Percentiles rank a stretch among this genome's conserved stretches.
These are phyloP conservation scores for Deilephila porcellus DNA, from an alignment of 2,888 invertebrate species.

Conservation along the genomic window DNA sequence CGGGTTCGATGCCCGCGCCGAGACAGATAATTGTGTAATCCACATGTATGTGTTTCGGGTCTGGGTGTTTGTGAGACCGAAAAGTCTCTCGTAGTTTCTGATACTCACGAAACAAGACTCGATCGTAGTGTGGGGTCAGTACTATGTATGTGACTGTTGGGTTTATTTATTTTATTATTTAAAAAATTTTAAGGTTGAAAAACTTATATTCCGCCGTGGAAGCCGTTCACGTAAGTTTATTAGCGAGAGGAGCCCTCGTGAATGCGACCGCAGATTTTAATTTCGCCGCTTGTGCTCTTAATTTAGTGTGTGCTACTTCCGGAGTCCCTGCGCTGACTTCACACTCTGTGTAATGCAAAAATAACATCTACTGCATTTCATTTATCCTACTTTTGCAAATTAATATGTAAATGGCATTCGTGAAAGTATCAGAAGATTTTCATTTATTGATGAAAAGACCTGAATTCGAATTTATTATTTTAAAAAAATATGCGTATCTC, in stretches of 20 bases:
- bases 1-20: too few species aligned
- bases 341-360: slow-evolving; percentile 33
- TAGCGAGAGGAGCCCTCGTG: slow-evolving; percentile 56
- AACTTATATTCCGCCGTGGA: slow-evolving; percentile 41
- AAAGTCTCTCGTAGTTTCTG: too few species aligned
- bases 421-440: not conserved
- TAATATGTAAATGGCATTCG: not conserved
- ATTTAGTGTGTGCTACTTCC: slow-evolving; percentile 45
- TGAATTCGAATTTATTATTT: not conserved
- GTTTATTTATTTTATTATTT: too few species aligned
- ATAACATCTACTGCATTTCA: slow-evolving; percentile 5
- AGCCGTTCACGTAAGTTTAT: slow-evolving; percentile 59
- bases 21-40: too few species aligned
- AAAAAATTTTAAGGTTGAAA: too few species aligned
- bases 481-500: not conserved
- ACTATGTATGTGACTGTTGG: too few species aligned
- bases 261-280: slow-evolving; percentile 71
- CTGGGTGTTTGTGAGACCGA: too few species aligned
- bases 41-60: too few species aligned
- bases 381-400: not conserved
- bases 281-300: slow-evolving; percentile 65
- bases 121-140: too few species aligned
- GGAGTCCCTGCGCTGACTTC: slow-evolving; percentile 37
- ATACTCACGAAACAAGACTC: too few species aligned
- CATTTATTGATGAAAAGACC: not conserved